Base-by-base conservation (phyloP, 2,888 invertebrate species). In the Agonopterix subpropinquella region DNA sequence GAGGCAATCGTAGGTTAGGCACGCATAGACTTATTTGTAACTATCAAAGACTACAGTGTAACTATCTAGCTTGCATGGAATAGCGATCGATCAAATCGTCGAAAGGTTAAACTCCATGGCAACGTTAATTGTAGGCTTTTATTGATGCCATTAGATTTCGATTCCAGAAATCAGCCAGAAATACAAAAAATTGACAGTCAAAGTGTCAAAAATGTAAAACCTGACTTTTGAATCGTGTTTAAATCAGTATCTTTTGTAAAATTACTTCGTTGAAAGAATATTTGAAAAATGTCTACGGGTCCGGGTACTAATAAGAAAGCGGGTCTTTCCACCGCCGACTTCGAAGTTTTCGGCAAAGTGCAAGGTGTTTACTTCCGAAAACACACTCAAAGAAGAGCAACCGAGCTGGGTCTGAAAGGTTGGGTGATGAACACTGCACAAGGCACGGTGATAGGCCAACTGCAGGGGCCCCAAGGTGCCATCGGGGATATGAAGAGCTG, bases 361-460 rank as follows among this genome's bases (percentile, higher is more conserved):
- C 92, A 92, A 83, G 91, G 91, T 59, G 89, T 88, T 49, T 85
- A 69, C 56, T 88, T 88, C 48, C 73, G 88, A 37, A 89, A 94
- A 89, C 90, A 91, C 64, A 94, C 94, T 0, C 90, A 92, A 65
- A 85, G 84, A 56, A 90, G 90, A 70, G 92, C 92, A 0, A 78
- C 78, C 9, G 90, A 91, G 57, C 77, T 94, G 11, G 91, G 91
- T 1, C 64, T 94, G 4, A 90, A 85, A 62, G 94, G 94, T 47
- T 94, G 93, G 93, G 93, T 93, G 56, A 93, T 91, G 92, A 95
- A 95, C 65, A 94, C 94, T 0, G 78, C 89, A 5, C 80, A 89
- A 56, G 92, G 92, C 0, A 94, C 94, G 0, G 94, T 94, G 0
- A 73, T 91, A 46, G 94, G 94, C 2, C 87, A 89, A 50, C 50